Evolutionary conservation across 2,888 invertebrate genomes (phyloP), one percentile per base, ranked within the genome.

Genomic region (Melanargia galathea): DNA sequence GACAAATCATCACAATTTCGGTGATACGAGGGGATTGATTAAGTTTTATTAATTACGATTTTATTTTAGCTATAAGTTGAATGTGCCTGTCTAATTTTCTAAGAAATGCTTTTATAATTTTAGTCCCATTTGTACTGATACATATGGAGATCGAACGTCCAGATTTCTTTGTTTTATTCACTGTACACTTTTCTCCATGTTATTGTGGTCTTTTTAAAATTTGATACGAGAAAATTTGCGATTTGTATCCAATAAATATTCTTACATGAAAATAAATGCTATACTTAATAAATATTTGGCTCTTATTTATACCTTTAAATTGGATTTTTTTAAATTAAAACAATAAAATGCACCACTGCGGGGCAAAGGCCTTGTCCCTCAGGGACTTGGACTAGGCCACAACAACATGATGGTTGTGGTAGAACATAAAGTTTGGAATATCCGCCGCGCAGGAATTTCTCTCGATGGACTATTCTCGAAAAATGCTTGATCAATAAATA

Each of bases 191-290:
- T 82, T 81, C 77, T 81, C 77, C 78, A 74, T 73, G 77, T 75
- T 83, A 82, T 79, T 79, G 74, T 82, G 81, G 83, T 84, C 85
- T 88, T 89, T 89, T 85, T 81, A 76, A 84, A 48, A 86, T 90
- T 90, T 88, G 87, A 88, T 90, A 89, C 85, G 83, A 82, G 38
- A 63, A 84, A 11, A 83, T 79, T 81, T 82, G 82, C 82, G 73
- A 83, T 87, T 88, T 87, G 87, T 90, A 89, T 87, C 84, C 82
- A 83, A 83, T 80, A 80, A 83, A 83, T 80, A 80, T 84, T 88
- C 86, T 86, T 89, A 86, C 80, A 86, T 81, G 77, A 86, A 81
- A 90, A 86, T 87, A 88, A 87, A 88, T 79, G 78, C 76, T 86
- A 86, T 81, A 78, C 85, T 85, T 81, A 78, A 80, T 79, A 70